phyloP scores from a whole-genome alignment of 2,797 vertebrate species.

The Sebastes variabilis region DNA sequence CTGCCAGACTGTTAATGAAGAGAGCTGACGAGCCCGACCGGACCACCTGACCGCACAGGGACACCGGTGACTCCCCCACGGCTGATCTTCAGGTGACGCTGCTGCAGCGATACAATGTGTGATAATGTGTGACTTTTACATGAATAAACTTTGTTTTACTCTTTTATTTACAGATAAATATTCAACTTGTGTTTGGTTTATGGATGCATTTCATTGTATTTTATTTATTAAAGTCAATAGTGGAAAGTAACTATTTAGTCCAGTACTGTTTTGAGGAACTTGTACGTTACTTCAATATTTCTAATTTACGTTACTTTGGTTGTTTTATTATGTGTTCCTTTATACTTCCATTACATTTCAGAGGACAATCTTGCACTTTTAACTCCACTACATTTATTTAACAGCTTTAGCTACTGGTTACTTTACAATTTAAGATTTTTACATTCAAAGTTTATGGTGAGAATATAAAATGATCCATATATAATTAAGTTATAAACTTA shows the following conservation, averaged over 20 bases:
- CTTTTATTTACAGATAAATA: not conserved
- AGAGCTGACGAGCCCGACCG: slow-evolving; percentile 7
- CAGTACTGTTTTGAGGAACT: not conserved
- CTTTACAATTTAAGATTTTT: not conserved
- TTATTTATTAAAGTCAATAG: not conserved
- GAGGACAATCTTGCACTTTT: not conserved
- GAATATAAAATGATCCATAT: not conserved
- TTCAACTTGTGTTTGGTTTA: not conserved
- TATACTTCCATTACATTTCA: not conserved
- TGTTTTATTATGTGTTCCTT: not conserved
- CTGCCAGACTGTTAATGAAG: slow-evolving; percentile 63
- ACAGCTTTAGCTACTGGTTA: not conserved
- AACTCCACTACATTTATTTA: not conserved
- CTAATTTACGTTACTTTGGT: no score
- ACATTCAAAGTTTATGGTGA: not conserved
- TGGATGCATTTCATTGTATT: not conserved
- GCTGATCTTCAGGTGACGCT: not conserved
- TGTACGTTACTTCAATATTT: not conserved
- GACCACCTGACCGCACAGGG: not conserved
- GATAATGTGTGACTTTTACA: not conserved
- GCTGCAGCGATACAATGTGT: not conserved
- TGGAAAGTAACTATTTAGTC: not conserved
- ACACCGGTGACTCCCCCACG: slow-evolving; percentile 1
- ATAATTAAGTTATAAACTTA: not conserved
- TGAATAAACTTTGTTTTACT: not conserved